Evolutionary conservation across 2,888 invertebrate genomes (phyloP), one percentile per base, ranked within the genome.

Genomic region (Coenonympha arcania): DNA sequence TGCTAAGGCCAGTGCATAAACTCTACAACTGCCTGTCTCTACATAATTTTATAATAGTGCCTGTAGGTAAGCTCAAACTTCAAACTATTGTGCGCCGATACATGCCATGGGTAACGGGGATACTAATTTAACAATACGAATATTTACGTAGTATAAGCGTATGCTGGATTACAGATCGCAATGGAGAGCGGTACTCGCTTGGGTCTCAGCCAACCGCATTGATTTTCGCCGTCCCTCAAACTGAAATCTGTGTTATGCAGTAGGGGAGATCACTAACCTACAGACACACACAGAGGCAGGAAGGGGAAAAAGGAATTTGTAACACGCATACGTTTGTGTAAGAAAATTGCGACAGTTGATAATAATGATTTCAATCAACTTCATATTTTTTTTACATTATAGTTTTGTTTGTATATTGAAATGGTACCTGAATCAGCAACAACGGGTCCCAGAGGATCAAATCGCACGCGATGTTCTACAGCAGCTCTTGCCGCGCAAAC

Each of bases 381-480:
- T n/a, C n/a, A n/a, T n/a, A n/a, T n/a, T n/a, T n/a, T n/a, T n/a
- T 26, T 26, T 26, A n/a, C 26, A 26, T n/a, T n/a, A 26, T n/a
- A 24, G 24, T 24, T 8, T 8, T n/a, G n/a, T n/a, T n/a, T n/a
- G n/a, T n/a, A n/a, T n/a, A n/a, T n/a, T 5, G 11, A 4, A 5
- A 13, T 13, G 11, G 9, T 44, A 90, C 90, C 89, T 74, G 87
- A 69, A 68, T 80, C 83, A 26, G 90, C 90, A 56, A 91, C 87
- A 59, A 89, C 82, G 34, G 91, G 91, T 57, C 91, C 91, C 39
- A 92, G 86, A 15, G 92, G 92, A 75, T 92, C 92, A 79, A 92
- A 92, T 55, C 91, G 89, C 61, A 93, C 92, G 63, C 91, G 90
- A 77, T 93, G 93, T 71, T 92, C 91, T 45, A 90, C 89, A 44